Evolutionary conservation across 2,113 vertebrate species (phyloP), one percentile per base, ranked within the genome.

Genomic region (Fukomys damarensis): DNA sequence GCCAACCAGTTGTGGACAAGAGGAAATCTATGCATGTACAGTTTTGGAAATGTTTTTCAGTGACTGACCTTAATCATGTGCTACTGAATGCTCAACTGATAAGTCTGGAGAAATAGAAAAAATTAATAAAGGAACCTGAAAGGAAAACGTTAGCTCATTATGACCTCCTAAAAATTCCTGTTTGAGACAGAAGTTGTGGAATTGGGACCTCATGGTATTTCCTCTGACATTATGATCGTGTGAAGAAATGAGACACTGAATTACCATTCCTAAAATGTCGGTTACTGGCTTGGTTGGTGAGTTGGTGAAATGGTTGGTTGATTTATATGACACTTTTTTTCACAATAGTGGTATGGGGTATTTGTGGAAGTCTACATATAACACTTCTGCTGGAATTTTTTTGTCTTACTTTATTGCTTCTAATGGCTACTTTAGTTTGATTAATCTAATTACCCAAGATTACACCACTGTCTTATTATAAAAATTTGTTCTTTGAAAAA

Each of bases 401-500:
- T 74, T 56, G 70, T 46, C 66, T 80, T 46, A 32, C 26, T 91
- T 83, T 90, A 17, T 81, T 63, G 3, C 11, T 70, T 85, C 86
- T 95, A 59, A 87, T 86, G 11, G 59, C 28, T 66, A 72, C 49
- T 43, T 70, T 49, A 66, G 4, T 26, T 87, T 81, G 38, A 89
- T 63, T 84, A 74, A 76, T 38, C 52, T 81, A 87, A 61, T 88
- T 28, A 66, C 61, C 19, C 32, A 46, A 96, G 19, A 82, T 96
- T 43, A 70, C 3, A 59, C 4, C 26, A 90, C 24, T 86, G 58
- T 61, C 14, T 30, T 84, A 1, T 49, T 30, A 0, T 52, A 84
- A 94, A 38, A 89, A 81, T 56, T 38, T 26, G 4, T 92, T 93
- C 30, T 79, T 74, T 93, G 11, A 76, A 77, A 97, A 86, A 65